Base-by-base conservation (phyloP, 2,888 invertebrate species). In the Conomelus anceps region DNA sequence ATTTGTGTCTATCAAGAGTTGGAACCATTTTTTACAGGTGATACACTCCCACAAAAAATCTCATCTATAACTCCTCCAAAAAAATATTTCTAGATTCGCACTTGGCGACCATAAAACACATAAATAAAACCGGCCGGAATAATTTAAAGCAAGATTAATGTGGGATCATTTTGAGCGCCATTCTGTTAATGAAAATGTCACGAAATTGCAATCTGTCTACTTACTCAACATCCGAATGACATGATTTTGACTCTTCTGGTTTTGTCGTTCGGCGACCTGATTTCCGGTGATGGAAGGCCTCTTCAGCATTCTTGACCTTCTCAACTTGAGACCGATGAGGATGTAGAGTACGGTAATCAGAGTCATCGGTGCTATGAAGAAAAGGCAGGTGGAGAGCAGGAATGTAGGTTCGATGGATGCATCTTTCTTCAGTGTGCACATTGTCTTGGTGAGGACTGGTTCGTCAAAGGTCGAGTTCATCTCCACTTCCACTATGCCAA, bases 201-300 rank as follows among this genome's bases (percentile, higher is more conserved):
- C 34, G 17, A 9, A 34, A 34, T 17, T 17, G 13, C 13, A 34
- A 11, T 34, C 34, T 23, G 4, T 84, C 1, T 87, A 88, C 96
- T 96, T 93, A 97, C 97, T 96, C 88, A 97, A 93, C 97, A 97
- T 97, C 92, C 96, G 95, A 91, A 97, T 96, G 91, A 97, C 97
- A 92, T 95, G 94, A 92, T 93, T 95, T 92, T 94, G 95, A 90
- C 91, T 91, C 85, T 91, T 91, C 22, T 90, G 89, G 22, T 89
- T 89, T 84, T 89, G 88, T 13, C 91, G 23, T 9, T 90, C 90
- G 20, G 91, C 90, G 11, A 90, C 90, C 20, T 90, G 88, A n/a
- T 63, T 63, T 63, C 63, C 63, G 85, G 89, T 89, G 84, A 87
- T 23, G 84, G 90, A 89, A 0, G 91, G 91, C 84, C 91, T 88